A percentile compares a stretch with the other conserved stretches of the same genome.
phyloP scores from a whole-genome alignment of 2,888 invertebrate species.

The Mimumesa dahlbomi region DNA sequence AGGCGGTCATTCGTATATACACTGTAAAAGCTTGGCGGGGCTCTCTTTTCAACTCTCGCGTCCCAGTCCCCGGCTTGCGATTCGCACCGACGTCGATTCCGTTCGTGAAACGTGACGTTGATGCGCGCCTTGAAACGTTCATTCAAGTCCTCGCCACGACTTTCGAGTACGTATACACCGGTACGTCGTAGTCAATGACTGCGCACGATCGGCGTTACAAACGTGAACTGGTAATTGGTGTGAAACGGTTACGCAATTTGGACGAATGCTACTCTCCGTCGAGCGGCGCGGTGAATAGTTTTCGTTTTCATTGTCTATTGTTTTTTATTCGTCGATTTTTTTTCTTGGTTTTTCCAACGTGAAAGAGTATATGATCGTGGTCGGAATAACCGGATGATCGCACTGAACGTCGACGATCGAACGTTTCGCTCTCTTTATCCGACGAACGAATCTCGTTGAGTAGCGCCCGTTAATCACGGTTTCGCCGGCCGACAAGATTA shows the following conservation, averaged over 20 bases:
- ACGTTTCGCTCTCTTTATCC: constrained; percentile 45
- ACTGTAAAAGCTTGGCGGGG: constrained; percentile 39
- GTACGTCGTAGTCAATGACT: too few species aligned
- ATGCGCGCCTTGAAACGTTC: background rate
- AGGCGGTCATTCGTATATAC: constrained; percentile 71
- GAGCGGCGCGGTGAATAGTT: too few species aligned
- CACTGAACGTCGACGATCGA: background rate
- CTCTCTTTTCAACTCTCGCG: constrained; percentile 13
- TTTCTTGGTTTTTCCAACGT: too few species aligned
- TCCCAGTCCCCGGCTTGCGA: background rate
- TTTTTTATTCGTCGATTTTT: too few species aligned
- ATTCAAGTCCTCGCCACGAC: background rate
- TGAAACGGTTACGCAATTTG: too few species aligned
- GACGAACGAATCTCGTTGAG: constrained; percentile 54
- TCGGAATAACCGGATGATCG: background rate
- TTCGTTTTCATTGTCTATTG: too few species aligned
- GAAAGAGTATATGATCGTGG: too few species aligned
- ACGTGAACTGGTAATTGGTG: too few species aligned
- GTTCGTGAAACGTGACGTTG: background rate
- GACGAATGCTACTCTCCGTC: too few species aligned
- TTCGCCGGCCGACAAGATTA: constrained; percentile 68
- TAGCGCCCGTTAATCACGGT: constrained; percentile 66
- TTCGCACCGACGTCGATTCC: background rate
- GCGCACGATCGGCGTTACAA: too few species aligned
- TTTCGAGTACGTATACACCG: background rate